Evolutionary conservation across 2,113 vertebrate species (phyloP), one percentile per base, ranked within the genome.

Genomic region (Gadus macrocephalus): DNA sequence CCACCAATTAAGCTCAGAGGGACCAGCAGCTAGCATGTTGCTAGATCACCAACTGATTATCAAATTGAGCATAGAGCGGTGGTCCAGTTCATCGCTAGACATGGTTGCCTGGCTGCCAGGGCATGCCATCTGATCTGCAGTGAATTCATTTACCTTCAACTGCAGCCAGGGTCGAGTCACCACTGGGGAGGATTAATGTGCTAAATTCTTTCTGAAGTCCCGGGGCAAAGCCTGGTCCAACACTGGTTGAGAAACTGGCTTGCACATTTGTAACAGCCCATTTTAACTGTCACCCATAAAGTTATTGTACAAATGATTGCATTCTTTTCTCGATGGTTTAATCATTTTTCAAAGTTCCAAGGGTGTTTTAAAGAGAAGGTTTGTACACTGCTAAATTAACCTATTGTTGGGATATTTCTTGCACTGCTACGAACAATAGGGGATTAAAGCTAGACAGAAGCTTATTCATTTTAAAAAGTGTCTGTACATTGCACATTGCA

Each of bases 101-200:
- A 69, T 72, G 66, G 71, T 15, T 60, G 69, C 73, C 14, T 60
- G 71, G 82, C 75, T 59, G 70, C 62, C 3, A 62, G 69, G 55
- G 62, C 62, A 58, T 77, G 78, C 71, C 78, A 76, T 79, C 64
- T 68, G 73, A 77, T 76, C 69, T 65, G 60, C 55, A 60, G 38
- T 78, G 71, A 81, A 86, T 83, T 81, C 66, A 53, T 68, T 56
- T 64, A 72, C 79, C 74, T 77, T 80, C 53, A 87, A 70, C 68
- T 20, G 70, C 22, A 53, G 77, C 78, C 78, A 80, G 66, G 15
- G 25, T 0, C 62, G 49, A 81, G 80, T 84, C 80, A 79, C 49
- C 69, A 68, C 81, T 55, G 62, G 73, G 49, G 62, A 78, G 68
- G 77, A 78, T 83, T 86, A 83, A 87, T 85, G 74, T 63, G 63